Base-by-base conservation (phyloP, 2,797 vertebrate species). In the Chrysocyon brachyurus region DNA sequence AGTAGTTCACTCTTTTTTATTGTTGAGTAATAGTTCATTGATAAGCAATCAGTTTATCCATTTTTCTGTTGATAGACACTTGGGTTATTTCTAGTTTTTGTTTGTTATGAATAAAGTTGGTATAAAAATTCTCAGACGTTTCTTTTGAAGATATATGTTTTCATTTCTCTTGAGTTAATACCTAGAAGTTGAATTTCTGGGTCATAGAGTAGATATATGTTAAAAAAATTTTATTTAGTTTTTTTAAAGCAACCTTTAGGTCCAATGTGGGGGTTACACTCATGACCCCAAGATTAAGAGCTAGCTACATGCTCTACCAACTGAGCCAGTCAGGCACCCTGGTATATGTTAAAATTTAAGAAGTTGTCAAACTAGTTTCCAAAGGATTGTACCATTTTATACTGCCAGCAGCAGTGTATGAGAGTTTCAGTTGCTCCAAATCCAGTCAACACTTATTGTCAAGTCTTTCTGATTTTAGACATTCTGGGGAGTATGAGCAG, bases 391-490 rank as follows among this genome's bases (percentile, higher is more conserved):
- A 93, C 26, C 15, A 56, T 70, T 87, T 89, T 90, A 72, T 19
- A 73, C 12, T 49, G 21, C 16, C 26, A 87, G 84, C 33, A 86
- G 63, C 75, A n/a, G 66, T 10, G 56, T 90, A 77, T 77, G 24
- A 40, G 63, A 54, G 54, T 92, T 84, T 61, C n/a, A 36, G 11
- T 94, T 87, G n/a, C 46, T 68, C 49, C 56, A 91, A 46, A 88
- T 92, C 87, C 91, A 77, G 61, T 46, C 57, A 86, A 84, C 11
- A 63, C 68, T 91, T 83, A n/a, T 49, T 96, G 81, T 87, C 54
- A 75, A 93, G 52, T 88, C 31, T 96, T 92, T 90, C 81, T 91
- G 79, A 94, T 90, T 97, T 91, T 96, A 90, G 91, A 87, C 33
- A 85, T 90, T 96, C 81, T 97, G 88, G 77, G 91, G 70, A 64